Evolutionary conservation across 2,888 invertebrate genomes (phyloP).

Genomic region (Drosophila ochracea): DNA sequence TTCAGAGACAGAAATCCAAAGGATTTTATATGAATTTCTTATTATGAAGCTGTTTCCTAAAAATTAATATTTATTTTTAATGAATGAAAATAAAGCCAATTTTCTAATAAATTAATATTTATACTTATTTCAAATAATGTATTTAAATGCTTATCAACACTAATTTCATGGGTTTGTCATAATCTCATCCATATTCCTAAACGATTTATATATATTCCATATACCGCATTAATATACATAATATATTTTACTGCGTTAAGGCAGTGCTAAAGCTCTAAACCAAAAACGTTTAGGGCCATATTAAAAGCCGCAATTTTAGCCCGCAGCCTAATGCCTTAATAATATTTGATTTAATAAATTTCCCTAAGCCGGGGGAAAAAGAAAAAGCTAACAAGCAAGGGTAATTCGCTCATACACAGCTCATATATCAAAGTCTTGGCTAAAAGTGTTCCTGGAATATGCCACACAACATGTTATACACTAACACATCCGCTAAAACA

Average conservation of each 20-base stretch:
- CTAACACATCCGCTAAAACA: neutral
- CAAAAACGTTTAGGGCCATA: neutral
- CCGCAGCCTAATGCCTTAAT: neutral
- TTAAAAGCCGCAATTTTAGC: neutral
- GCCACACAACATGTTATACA: neutral
- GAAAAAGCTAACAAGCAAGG: neutral
- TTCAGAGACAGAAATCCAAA: neutral
- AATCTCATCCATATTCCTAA: neutral
- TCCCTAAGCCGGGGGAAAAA: neutral
- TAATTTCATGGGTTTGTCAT: neutral
- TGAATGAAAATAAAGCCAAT: neutral
- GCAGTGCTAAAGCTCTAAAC: neutral
- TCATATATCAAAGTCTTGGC: slow-evolving; percentile 24
- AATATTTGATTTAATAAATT: slow-evolving; percentile 19
- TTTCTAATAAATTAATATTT: neutral
- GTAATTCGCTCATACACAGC: slow-evolving; percentile 6
- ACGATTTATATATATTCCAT: neutral
- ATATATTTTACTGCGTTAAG: neutral
- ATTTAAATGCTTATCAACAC: neutral
- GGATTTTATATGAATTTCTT: neutral
- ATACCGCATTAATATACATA: neutral
- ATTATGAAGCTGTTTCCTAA: neutral
- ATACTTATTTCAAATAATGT: neutral
- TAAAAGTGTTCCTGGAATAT: neutral
- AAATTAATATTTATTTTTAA: neutral